These are phyloP conservation scores for Aspidiotus rigidus DNA, from an alignment of 2,888 invertebrate species.

Conservation along the genomic window DNA sequence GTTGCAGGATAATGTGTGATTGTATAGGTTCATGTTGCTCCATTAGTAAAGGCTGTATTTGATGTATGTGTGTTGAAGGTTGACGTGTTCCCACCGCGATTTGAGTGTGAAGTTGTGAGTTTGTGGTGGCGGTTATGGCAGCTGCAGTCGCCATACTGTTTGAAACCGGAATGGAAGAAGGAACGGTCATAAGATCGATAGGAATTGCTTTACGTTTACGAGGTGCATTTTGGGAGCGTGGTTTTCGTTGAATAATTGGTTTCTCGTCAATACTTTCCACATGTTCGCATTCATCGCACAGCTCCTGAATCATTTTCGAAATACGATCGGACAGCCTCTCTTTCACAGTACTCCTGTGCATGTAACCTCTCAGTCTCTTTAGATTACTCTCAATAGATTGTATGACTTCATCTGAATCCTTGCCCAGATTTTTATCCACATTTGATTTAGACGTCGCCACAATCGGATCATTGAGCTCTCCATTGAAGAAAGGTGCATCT, in stretches of 20 bases:
- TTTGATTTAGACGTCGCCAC: background rate
- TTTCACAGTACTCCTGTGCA: conserved; percentile 20
- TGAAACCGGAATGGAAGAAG: background rate
- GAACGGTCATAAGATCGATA: background rate
- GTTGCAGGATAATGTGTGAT: conserved; percentile 1
- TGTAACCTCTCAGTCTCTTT: conserved; percentile 16
- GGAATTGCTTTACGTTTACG: conserved; percentile 13
- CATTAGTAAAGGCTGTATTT: conserved; percentile 5
- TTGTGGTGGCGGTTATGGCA: background rate
- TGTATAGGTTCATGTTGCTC: conserved; percentile 8
- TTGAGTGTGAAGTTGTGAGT: background rate
- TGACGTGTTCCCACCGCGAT: background rate
- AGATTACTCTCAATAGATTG: conserved; percentile 18
- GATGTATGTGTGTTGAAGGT: conserved; percentile 1
- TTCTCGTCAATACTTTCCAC: conserved; percentile 1
- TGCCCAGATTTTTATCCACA: background rate
- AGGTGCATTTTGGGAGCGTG: background rate
- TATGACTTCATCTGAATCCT: conserved; percentile 15
- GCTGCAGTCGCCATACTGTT: background rate
- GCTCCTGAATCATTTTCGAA: conserved; percentile 26
- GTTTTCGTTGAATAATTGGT: background rate
- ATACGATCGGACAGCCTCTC: conserved; percentile 22
- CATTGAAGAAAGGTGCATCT: conserved; percentile 6
- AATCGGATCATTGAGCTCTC: conserved; percentile 1
- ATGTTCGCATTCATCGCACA: conserved; percentile 24